Conservation (phyloP, 1,140 invertebrate species). For the Brachionus paranguensis region DNA sequence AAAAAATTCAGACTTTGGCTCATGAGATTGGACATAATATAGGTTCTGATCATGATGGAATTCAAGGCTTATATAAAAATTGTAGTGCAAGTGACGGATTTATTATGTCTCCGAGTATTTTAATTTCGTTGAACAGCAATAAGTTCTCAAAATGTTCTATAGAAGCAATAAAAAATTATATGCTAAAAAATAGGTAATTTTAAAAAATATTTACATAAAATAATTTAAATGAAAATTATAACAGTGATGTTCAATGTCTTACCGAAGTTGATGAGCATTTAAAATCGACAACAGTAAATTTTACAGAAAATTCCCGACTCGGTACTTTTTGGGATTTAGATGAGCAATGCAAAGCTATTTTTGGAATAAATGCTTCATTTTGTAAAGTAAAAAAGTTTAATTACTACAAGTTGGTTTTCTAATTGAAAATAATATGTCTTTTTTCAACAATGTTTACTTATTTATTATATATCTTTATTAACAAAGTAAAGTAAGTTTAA, state of each 20-base stretch:
- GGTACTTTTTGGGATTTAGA: not conserved
- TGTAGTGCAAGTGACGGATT: not conserved
- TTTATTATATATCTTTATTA: not conserved
- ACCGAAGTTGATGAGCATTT: not conserved
- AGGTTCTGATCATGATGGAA: slow-evolving; percentile 1
- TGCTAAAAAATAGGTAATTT: not conserved
- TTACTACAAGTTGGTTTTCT: too few relatives aligned
- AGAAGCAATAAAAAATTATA: not conserved
- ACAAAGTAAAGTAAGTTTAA: too few relatives aligned
- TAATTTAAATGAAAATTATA: not conserved
- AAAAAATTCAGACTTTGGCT: not conserved
- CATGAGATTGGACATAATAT: slow-evolving; percentile 5
- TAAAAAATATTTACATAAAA: not conserved
- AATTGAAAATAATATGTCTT: too few relatives aligned
- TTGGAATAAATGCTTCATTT: slow-evolving; percentile 8
- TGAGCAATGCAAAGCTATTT: slow-evolving; percentile 2
- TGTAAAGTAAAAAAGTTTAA: not conserved
- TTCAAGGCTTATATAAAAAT: not conserved
- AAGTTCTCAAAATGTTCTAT: not conserved
- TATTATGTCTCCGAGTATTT: not conserved
- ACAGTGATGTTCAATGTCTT: not conserved
- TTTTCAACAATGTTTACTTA: not conserved
- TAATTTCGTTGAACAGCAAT: not conserved
- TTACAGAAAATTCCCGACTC: not conserved
- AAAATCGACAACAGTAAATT: not conserved